Percentiles rank a stretch among this genome's conserved stretches.
phyloP scores from a whole-genome alignment of 2,797 vertebrate species.

The Oreochromis mossambicus region DNA sequence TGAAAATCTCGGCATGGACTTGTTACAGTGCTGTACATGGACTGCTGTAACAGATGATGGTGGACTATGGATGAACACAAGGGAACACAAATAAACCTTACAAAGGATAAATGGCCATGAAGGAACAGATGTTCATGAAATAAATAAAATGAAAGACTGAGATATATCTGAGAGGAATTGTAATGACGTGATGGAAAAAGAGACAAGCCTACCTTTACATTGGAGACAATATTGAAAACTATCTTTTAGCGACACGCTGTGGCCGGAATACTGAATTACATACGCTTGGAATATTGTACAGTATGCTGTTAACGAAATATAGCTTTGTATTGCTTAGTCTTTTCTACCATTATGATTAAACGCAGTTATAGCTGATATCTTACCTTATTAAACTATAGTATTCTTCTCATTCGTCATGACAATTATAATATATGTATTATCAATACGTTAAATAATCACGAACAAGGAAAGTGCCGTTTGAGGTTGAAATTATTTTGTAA shows the following conservation, averaged over 20 bases:
- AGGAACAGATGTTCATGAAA: constrained; percentile 64
- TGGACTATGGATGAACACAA: constrained; percentile 56
- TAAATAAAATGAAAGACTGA: constrained; percentile 51
- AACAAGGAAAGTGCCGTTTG: constrained; percentile 80
- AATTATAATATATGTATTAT: constrained; percentile 79
- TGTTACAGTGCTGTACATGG: constrained; percentile 49
- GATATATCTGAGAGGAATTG: constrained; percentile 58
- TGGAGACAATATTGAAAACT: constrained; percentile 74
- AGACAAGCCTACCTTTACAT: constrained; percentile 70
- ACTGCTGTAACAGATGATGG: constrained; percentile 53
- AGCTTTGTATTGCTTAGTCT: constrained; percentile 84
- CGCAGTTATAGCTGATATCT: constrained; percentile 80
- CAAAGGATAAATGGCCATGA: constrained; percentile 72
- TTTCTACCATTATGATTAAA: constrained; percentile 82
- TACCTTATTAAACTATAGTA: constrained; percentile 79
- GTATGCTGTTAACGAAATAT: constrained; percentile 78
- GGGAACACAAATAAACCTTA: constrained; percentile 69
- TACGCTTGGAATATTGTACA: constrained; percentile 81
- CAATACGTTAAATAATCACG: constrained; percentile 74
- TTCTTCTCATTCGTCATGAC: constrained; percentile 81
- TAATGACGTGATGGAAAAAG: constrained; percentile 58
- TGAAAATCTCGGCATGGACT: constrained; percentile 68
- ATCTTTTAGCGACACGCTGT: constrained; percentile 80
- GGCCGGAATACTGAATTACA: constrained; percentile 82
- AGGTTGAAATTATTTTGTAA: constrained; percentile 87